A percentile compares a stretch with the other conserved stretches of the same genome.
These are phyloP conservation scores for Hyperopisus bebe DNA, from an alignment of 2,113 vertebrate genomes.

Conservation along the genomic window DNA sequence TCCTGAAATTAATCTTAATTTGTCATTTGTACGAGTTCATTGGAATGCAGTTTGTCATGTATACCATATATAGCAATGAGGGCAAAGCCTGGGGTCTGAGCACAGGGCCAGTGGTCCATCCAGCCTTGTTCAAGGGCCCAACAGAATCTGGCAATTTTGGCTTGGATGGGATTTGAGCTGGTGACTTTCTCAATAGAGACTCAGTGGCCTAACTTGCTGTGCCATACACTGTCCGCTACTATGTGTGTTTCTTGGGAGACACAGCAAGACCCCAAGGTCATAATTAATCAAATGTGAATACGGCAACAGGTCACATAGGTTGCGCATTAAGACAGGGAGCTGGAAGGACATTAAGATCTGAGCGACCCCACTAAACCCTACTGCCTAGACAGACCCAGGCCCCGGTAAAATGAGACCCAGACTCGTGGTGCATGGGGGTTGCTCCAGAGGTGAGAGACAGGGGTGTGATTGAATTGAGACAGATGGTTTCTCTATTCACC, in stretches of 20 bases:
- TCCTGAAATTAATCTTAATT: neutral
- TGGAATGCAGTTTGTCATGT: neutral
- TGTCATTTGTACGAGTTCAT: neutral
- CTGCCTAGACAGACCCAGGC: neutral
- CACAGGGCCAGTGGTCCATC: neutral
- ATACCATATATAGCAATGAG: neutral
- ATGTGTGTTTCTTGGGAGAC: neutral
- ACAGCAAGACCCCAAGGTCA: neutral
- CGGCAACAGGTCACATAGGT: neutral
- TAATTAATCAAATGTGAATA: neutral
- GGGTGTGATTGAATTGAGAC: neutral
- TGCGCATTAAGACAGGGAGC: neutral
- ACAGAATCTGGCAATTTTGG: neutral
- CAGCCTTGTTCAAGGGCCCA: neutral
- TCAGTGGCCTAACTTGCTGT: neutral
- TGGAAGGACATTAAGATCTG: neutral
- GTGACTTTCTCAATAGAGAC: neutral
- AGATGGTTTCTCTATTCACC: neutral
- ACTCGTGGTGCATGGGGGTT: neutral
- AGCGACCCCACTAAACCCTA: too few relatives aligned
- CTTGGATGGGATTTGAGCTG: neutral
- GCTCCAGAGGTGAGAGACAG: neutral
- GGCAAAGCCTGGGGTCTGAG: neutral
- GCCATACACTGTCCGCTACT: neutral
- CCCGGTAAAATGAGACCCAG: neutral